phyloP scores from a whole-genome alignment of 1,140 invertebrate genomes.

The Nasonia giraulti region DNA sequence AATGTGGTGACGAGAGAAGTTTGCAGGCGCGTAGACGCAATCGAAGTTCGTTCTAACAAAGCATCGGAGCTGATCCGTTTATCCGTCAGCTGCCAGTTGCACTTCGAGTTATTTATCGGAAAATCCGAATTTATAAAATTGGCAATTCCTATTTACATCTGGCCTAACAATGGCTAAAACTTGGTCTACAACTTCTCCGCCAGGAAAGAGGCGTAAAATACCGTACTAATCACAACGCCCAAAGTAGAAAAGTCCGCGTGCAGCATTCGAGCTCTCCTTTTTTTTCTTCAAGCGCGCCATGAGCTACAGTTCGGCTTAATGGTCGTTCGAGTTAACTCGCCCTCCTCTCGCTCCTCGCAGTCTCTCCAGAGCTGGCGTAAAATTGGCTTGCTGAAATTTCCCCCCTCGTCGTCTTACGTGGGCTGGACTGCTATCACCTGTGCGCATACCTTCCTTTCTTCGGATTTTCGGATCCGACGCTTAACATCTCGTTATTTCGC shows the following conservation, averaged over 20 bases:
- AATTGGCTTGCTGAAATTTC: slow-evolving; percentile 55
- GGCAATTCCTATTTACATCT: too few relatives aligned
- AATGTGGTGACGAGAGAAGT: neutral
- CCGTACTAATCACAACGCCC: slow-evolving; percentile 26
- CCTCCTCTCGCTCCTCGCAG: neutral
- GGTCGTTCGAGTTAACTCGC: slow-evolving; percentile 55
- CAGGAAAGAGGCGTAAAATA: slow-evolving; percentile 7
- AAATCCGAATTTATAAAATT: slow-evolving; percentile 36
- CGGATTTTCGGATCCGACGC: neutral
- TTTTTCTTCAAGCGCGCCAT: slow-evolving; percentile 2
- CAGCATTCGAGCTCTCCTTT: neutral
- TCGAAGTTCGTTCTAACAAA: too few relatives aligned
- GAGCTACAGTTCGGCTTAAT: slow-evolving; percentile 44
- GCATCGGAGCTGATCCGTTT: too few relatives aligned
- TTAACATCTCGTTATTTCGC: neutral
- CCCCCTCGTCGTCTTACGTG: neutral
- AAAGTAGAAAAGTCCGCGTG: slow-evolving; percentile 40
- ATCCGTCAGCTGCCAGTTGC: too few relatives aligned
- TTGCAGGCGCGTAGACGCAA: neutral
- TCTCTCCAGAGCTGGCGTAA: slow-evolving; percentile 41
- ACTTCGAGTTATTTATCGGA: neutral
- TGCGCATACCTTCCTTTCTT: neutral
- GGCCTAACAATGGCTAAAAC: too few relatives aligned
- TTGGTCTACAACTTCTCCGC: too few relatives aligned
- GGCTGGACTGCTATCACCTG: neutral